Evolutionary conservation across 2,113 vertebrate genomes (phyloP).

Genomic region (Theristicus caerulescens): DNA sequence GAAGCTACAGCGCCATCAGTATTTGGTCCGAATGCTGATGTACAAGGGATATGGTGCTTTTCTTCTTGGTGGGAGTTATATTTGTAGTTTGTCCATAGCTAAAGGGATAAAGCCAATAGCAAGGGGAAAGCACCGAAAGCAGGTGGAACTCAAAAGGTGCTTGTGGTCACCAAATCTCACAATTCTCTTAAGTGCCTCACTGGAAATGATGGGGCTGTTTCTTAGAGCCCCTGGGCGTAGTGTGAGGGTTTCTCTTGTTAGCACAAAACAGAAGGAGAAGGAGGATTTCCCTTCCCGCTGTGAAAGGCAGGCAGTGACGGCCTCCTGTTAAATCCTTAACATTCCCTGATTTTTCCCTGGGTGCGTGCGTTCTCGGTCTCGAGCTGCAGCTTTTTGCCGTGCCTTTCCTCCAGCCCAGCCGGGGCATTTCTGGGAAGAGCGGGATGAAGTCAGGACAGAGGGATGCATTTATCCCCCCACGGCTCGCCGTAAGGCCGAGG

Average conservation of each 20-base stretch:
- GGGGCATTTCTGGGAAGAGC: not conserved
- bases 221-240: not conserved
- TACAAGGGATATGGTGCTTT: accelerated
- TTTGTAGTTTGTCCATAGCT: not conserved
- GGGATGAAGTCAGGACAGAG: not conserved
- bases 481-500: accelerated
- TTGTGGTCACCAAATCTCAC: not conserved
- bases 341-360: not conserved
- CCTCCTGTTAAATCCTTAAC: not conserved
- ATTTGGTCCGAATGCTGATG: not conserved
- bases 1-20: not conserved
- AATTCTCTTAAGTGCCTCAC: not conserved
- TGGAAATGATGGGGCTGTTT: not conserved
- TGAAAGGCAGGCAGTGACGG: accelerated
- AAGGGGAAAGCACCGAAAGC: not conserved
- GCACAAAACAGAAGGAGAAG: not conserved
- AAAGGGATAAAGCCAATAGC: not conserved
- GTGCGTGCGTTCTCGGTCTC: accelerated
- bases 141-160: not conserved
- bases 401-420: not conserved
- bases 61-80: not conserved
- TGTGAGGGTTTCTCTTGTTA: not conserved
- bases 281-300: not conserved
- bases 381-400: not conserved
- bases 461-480: not conserved